Percentiles rank a stretch among this genome's conserved stretches.
phyloP scores from a whole-genome alignment of 2,113 vertebrate species.

The Panthera uncia region DNA sequence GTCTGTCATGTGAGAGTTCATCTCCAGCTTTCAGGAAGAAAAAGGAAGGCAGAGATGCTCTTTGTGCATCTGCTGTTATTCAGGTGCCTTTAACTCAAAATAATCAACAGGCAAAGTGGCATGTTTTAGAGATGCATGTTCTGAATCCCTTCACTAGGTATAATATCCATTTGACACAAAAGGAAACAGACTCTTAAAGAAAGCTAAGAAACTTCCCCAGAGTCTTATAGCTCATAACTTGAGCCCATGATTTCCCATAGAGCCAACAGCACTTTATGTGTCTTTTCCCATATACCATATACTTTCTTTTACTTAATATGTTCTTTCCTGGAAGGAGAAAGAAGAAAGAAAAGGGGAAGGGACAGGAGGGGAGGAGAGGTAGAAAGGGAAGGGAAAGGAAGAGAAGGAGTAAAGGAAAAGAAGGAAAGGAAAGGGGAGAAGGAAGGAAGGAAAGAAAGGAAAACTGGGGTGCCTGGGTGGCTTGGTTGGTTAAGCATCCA shows the following conservation, averaged over 20 bases:
- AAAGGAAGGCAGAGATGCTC: background rate
- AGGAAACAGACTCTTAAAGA: background rate
- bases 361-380: no score
- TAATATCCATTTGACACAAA: background rate
- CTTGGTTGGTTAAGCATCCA: no score
- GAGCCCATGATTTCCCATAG: background rate
- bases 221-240: background rate
- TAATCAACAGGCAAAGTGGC: background rate
- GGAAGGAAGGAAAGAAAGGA: no score
- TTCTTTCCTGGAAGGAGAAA: background rate
- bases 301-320: conserved; percentile 25
- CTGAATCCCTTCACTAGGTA: background rate
- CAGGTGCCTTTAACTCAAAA: background rate
- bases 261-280: background rate
- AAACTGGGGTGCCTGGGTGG: no score
- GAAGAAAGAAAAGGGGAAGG: no score
- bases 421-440: no score
- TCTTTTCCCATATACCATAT: background rate
- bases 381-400: no score
- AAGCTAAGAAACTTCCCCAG: background rate
- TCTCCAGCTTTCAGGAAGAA: background rate
- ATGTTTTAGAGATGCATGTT: background rate
- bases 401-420: no score
- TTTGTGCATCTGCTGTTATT: background rate
- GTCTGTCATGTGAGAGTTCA: background rate